phyloP scores from a whole-genome alignment of 1,140 invertebrate genomes.

The Melipona quadrifasciata region DNA sequence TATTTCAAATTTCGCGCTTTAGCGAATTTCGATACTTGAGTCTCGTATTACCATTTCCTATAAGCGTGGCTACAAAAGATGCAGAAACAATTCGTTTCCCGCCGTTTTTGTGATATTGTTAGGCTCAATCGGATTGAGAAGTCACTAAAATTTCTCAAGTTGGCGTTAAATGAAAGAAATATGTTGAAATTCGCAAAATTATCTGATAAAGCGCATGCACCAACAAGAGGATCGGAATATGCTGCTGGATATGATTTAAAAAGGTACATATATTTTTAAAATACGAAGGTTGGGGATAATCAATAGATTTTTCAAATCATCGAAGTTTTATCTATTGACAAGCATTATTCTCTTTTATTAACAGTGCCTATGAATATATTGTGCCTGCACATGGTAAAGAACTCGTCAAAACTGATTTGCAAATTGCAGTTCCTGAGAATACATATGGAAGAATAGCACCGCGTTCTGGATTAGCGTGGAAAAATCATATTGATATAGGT shows the following conservation, averaged over 20 bases:
- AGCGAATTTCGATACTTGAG: background rate
- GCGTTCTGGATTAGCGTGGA: conserved; percentile 96
- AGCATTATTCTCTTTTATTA: background rate
- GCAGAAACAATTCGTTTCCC: background rate
- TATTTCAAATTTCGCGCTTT: background rate
- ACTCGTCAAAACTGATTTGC: conserved; percentile 95
- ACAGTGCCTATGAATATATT: conserved; percentile 92
- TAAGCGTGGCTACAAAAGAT: conserved; percentile 5
- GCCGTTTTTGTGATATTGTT: background rate
- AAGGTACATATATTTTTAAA: conserved; percentile 83
- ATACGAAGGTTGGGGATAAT: background rate
- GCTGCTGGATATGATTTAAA: conserved; percentile 96
- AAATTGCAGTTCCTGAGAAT: conserved; percentile 92
- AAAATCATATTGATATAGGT: conserved; percentile 98
- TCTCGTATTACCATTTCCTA: background rate
- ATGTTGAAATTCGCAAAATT: conserved; percentile 90
- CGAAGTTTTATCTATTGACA: background rate
- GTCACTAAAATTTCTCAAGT: background rate
- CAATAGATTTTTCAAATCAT: background rate
- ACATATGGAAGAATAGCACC: conserved; percentile 98
- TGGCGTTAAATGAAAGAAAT: background rate
- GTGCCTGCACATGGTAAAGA: conserved; percentile 93
- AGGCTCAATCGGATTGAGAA: background rate
- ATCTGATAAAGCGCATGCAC: conserved; percentile 89
- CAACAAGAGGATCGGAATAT: conserved; percentile 90